phyloP scores from a whole-genome alignment of 2,888 invertebrate genomes.

The Rhopalosiphum nymphaeae region DNA sequence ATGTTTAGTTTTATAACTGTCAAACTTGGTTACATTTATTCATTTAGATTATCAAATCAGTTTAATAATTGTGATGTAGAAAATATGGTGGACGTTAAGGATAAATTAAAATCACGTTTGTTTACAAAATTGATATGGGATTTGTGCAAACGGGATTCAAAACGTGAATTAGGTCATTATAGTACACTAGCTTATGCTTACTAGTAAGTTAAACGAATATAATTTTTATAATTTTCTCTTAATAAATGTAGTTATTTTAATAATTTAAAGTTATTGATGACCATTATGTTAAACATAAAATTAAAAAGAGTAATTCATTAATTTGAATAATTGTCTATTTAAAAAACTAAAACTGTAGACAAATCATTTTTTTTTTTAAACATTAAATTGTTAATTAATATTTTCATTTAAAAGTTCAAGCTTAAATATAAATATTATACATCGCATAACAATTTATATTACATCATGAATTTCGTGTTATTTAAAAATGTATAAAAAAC shows the following conservation, averaged over 20 bases:
- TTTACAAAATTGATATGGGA: conserved; percentile 87
- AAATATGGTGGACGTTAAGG: conserved; percentile 85
- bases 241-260: neutral
- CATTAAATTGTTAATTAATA: neutral
- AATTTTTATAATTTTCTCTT: neutral
- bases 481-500: neutral
- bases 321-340: neutral
- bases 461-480: neutral
- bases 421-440: neutral
- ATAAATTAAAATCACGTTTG: conserved; percentile 87
- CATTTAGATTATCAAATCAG: conserved; percentile 82
- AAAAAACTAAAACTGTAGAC: neutral
- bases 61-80: conserved; percentile 91
- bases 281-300: neutral
- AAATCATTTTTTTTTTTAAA: neutral
- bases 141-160: conserved; percentile 81
- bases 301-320: neutral
- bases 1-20: conserved; percentile 50
- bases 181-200: conserved; percentile 78
- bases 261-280: neutral
- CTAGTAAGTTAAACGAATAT: conserved; percentile 48
- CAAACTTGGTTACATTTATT: conserved; percentile 11
- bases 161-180: conserved; percentile 84
- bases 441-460: neutral
- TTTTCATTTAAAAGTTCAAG: neutral